Conservation (phyloP, 1,140 invertebrate species). For the Periplaneta americana region DNA sequence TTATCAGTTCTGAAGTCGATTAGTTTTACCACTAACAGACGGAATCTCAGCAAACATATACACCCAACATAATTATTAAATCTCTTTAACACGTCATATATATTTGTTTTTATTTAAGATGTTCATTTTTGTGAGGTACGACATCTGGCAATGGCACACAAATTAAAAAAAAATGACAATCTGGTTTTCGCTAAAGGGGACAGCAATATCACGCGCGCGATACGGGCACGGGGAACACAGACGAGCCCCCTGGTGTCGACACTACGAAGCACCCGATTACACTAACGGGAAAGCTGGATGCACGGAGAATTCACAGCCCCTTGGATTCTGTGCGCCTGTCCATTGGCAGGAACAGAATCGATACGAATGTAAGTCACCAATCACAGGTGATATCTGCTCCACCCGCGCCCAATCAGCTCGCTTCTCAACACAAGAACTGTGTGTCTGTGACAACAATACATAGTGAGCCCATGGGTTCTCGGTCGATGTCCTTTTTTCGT, state of each 20-base stretch:
- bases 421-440: too few relatives aligned
- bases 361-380: not conserved
- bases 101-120: not conserved
- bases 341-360: not conserved
- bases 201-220: not conserved
- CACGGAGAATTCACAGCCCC: not conserved
- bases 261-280: not conserved
- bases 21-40: not conserved
- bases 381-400: not conserved
- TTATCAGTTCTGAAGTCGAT: not conserved
- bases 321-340: not conserved
- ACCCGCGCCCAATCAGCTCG: not conserved
- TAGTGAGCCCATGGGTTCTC: too few relatives aligned
- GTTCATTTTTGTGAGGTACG: not conserved
- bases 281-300: not conserved
- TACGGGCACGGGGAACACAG: not conserved
- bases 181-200: not conserved
- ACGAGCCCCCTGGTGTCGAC: not conserved
- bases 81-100: too few relatives aligned
- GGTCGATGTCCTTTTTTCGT: too few relatives aligned
- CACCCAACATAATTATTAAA: too few relatives aligned
- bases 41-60: too few relatives aligned
- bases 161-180: not conserved
- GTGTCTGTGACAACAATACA: too few relatives aligned
- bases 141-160: not conserved